Base-by-base conservation (phyloP, 2,113 vertebrate genomes). In the Catharus fuscescens region DNA sequence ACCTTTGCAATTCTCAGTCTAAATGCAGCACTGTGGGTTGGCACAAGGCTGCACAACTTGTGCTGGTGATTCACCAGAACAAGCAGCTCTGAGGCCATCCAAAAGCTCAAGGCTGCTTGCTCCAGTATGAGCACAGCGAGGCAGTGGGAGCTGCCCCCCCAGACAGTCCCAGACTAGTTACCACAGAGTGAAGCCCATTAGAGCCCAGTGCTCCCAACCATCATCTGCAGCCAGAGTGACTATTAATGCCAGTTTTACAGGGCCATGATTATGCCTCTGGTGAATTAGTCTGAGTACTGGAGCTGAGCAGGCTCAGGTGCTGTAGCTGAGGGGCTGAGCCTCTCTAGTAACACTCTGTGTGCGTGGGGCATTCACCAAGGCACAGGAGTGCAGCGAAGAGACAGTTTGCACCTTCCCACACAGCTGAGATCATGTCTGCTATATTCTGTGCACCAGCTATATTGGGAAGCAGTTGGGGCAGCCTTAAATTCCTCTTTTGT, bases 341-440 rank as follows among this genome's bases (percentile, higher is more conserved):
- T 42, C 53, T 82, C 62, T 48, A 81, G 85, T 79, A 60, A 82
- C 48, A 15, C 31, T 60, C 0, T 18, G 48, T 45, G 5, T 34
- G 12, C 0, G 0, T n/a, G 78, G 44, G 26, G 31, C 65, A 18
- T 7, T 36, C 36, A 31, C 17, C 23, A 7, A 76, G 53, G 53
- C 53, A 29, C 12, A 85, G 59, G 6, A 71, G 36, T 44, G 70
- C 61, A 61, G 61, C 6, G 9, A 72, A 74, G 70, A 90, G 53
- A 82, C 61, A 72, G 70, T 57, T 90, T 18, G 2, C 74, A 85
- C 81, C 78, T 87, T 82, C 90, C 95, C 90, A 95, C 81, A 5
- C 81, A 94, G 74, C 93, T 96, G 95, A 96, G 92, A 80, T 92
- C 93, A 94, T 86, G 95, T 95, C 96, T 96, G 92, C 62, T 81